These are phyloP conservation scores for Pteropus rufus DNA, from an alignment of 2,797 vertebrate species.

Conservation along the genomic window DNA sequence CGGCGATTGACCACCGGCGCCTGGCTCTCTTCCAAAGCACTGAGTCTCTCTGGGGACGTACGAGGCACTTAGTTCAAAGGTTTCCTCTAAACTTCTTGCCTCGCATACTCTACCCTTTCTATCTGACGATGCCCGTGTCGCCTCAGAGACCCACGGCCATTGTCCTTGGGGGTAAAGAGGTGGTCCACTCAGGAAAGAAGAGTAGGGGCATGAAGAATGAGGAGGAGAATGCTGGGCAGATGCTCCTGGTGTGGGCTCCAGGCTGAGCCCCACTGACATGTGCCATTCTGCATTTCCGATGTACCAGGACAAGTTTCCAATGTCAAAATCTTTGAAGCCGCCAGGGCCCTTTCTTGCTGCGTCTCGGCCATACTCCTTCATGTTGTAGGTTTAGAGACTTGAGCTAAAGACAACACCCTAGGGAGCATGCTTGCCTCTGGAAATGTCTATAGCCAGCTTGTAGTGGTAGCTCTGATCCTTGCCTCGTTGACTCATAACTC, in stretches of 20 bases:
- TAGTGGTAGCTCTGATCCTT: background rate
- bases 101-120: background rate
- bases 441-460: background rate
- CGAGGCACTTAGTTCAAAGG: background rate
- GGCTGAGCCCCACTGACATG: background rate
- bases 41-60: fast-evolving
- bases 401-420: background rate
- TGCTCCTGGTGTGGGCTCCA: background rate
- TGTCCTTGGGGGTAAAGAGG: background rate
- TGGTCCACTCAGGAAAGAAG: background rate
- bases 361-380: background rate
- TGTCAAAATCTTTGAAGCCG: background rate
- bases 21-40: background rate
- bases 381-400: background rate
- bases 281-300: background rate
- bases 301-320: background rate
- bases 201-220: background rate
- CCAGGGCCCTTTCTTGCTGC: background rate
- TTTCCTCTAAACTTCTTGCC: background rate
- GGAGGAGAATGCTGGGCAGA: background rate
- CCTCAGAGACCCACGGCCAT: background rate
- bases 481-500: background rate
- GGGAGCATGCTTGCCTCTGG: background rate
- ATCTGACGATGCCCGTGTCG: fast-evolving
- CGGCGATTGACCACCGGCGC: background rate